These are phyloP conservation scores for Aspidiotus destructor DNA, from an alignment of 2,888 invertebrate species.

Conservation along the genomic window DNA sequence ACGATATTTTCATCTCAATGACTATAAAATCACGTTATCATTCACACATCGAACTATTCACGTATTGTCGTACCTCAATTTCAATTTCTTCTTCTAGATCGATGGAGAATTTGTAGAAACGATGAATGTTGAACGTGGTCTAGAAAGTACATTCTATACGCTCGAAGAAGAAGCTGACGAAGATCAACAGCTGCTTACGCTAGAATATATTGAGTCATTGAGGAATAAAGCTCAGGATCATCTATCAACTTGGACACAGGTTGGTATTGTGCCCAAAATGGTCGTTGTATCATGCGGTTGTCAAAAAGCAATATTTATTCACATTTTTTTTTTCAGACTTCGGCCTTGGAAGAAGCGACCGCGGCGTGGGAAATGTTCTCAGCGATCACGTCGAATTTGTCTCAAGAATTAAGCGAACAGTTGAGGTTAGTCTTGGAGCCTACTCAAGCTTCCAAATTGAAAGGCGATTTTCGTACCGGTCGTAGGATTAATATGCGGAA, in stretches of 20 bases:
- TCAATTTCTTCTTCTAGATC: conserved; percentile 40
- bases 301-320: no score
- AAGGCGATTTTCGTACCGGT: conserved; percentile 85
- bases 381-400: conserved; percentile 52
- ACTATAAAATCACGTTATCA: not conserved
- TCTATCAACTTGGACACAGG: conserved; percentile 46
- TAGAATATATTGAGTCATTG: conserved; percentile 44
- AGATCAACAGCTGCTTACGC: conserved; percentile 38
- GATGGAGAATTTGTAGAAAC: conserved; percentile 69
- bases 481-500: conserved; percentile 96
- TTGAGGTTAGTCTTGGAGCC: conserved; percentile 90
- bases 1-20: no score
- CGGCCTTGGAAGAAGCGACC: conserved; percentile 44
- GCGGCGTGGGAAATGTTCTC: conserved; percentile 55
- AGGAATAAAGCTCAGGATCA: conserved; percentile 47
- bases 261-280: conserved; percentile 36
- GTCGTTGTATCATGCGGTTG: no score
- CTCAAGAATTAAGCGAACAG: conserved; percentile 84
- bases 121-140: conserved; percentile 54
- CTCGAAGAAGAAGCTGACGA: conserved; percentile 40
- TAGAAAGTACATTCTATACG: conserved; percentile 70
- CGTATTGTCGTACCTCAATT: not conserved
- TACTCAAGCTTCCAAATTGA: conserved; percentile 79
- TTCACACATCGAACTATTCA: not conserved
- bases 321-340: conserved; percentile 37